These are phyloP conservation scores for Alexandromys oeconomus DNA, from an alignment of 2,797 vertebrate species.

Conservation along the genomic window DNA sequence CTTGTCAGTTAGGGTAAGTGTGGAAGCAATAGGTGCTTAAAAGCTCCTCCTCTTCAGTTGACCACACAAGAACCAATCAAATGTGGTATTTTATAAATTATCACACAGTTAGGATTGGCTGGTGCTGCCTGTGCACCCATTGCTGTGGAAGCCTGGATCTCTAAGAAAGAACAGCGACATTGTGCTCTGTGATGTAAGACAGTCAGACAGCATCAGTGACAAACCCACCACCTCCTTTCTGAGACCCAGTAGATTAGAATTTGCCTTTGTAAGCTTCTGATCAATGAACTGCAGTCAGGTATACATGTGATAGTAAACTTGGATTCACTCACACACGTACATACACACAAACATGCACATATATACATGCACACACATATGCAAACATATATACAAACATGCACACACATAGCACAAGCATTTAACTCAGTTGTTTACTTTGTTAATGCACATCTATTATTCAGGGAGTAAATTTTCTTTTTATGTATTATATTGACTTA, in stretches of 20 bases:
- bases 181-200: slow-evolving; percentile 16
- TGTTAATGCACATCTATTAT: background rate
- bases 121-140: background rate
- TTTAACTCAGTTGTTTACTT: background rate
- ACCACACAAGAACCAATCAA: background rate
- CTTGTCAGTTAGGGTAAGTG: slow-evolving; percentile 28
- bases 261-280: slow-evolving; percentile 28
- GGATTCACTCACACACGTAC: background rate
- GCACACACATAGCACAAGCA: background rate
- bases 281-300: background rate
- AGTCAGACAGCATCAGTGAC: background rate
- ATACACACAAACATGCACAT: background rate
- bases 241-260: background rate
- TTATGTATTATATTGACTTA: slow-evolving; percentile 22
- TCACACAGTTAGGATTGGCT: slow-evolving; percentile 9
- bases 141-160: slow-evolving; percentile 22
- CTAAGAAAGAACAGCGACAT: background rate
- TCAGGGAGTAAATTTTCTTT: background rate
- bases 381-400: background rate
- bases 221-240: slow-evolving; percentile 3
- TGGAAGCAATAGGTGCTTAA: slow-evolving; percentile 6
- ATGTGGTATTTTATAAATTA: slow-evolving; percentile 47
- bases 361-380: background rate
- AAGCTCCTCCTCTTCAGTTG: background rate
- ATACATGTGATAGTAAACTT: background rate